Conservation (phyloP, 2,113 vertebrate genomes). For the Thryonomys swinderianus region DNA sequence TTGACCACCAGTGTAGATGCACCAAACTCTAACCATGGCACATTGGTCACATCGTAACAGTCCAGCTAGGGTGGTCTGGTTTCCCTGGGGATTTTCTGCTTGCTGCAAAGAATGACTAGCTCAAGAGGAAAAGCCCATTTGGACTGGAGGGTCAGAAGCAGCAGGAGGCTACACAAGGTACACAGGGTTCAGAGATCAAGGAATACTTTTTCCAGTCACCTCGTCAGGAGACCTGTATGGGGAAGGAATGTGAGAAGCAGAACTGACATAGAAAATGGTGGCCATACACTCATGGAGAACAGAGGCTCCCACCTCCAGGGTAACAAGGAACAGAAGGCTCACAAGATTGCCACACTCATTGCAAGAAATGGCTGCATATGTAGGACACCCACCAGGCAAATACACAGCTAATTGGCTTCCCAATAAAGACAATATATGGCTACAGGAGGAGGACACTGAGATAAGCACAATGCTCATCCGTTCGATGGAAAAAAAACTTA, state of each 20-base stretch:
- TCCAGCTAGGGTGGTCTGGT: not conserved
- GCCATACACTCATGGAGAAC: not conserved
- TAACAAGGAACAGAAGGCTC: not conserved
- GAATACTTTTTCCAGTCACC: not conserved
- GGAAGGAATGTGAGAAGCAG: not conserved
- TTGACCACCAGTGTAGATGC: not conserved
- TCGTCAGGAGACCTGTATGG: not conserved
- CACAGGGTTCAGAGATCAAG: not conserved
- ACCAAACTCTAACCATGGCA: not conserved
- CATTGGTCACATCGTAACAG: not conserved
- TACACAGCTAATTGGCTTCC: not conserved
- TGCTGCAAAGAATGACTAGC: not conserved
- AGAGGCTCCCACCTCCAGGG: not conserved
- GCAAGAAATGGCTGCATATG: not conserved
- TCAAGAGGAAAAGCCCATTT: not conserved
- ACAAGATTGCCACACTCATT: not conserved
- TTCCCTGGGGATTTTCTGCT: too few species aligned
- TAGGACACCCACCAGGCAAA: not conserved
- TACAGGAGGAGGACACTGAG: not conserved
- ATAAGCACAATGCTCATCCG: not conserved
- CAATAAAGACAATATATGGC: not conserved
- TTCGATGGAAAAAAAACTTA: constrained; percentile 18
- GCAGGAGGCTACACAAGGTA: not conserved
- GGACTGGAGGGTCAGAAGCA: not conserved
- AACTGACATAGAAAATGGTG: not conserved